phyloP scores from a whole-genome alignment of 2,797 vertebrate genomes.

The Myoxocephalus aenaeus region DNA sequence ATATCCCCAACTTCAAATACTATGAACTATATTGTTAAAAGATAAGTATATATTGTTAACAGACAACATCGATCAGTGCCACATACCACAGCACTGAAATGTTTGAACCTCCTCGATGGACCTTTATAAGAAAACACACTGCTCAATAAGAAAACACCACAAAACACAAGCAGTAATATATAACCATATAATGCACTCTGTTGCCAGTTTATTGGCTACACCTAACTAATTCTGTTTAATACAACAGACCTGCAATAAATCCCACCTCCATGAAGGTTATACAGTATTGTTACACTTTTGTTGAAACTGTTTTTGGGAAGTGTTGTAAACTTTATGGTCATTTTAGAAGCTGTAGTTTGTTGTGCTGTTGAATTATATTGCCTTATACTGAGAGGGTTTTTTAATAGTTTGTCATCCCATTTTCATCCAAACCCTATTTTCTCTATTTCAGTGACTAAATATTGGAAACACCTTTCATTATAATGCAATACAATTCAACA shows the following conservation, averaged over 20 bases:
- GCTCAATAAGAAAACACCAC: slow-evolving; percentile 1
- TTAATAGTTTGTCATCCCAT: neutral
- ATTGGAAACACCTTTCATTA: neutral
- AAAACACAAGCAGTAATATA: neutral
- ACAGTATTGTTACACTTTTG: neutral
- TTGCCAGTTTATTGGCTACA: neutral
- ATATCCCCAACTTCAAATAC: slow-evolving; percentile 14
- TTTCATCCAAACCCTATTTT: neutral
- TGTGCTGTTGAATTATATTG: neutral
- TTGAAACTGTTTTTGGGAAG: neutral
- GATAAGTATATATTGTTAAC: neutral
- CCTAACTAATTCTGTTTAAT: neutral
- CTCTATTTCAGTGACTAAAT: neutral
- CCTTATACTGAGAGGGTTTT: neutral
- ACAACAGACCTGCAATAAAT: neutral
- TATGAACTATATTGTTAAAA: neutral
- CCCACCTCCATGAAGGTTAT: neutral
- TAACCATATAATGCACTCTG: neutral
- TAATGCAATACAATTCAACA: neutral
- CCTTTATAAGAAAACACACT: neutral
- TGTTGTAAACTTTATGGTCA: neutral
- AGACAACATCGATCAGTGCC: neutral
- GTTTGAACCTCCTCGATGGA: neutral
- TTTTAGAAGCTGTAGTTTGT: slow-evolving; percentile 11
- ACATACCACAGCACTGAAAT: neutral